phyloP scores from a whole-genome alignment of 1,140 invertebrate genomes.

The Aphelenchoides fujianensis region DNA sequence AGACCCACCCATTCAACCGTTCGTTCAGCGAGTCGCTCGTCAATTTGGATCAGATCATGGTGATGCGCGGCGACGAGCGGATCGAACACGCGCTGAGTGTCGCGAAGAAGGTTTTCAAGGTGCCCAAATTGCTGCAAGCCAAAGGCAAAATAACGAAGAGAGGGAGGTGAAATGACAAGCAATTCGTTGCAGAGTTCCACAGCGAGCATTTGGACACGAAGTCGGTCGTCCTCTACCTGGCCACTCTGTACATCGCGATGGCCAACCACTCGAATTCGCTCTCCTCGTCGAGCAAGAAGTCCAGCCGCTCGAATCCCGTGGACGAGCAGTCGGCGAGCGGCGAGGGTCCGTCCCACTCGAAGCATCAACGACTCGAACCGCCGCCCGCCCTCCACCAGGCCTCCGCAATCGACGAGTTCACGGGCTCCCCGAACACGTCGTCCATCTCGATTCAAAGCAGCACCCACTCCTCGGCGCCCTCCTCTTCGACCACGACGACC shows the following conservation, averaged over 20 bases:
- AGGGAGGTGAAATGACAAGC: background rate
- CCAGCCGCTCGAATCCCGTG: constrained; percentile 7
- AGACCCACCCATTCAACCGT: background rate
- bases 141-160: constrained; percentile 45
- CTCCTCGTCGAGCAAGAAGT: constrained; percentile 13
- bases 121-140: constrained; percentile 45
- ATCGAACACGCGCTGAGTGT: constrained; percentile 53
- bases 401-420: constrained; percentile 14
- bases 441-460: constrained; percentile 18
- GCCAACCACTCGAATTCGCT: constrained; percentile 16
- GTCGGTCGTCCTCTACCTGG: constrained; percentile 54
- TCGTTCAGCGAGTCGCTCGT: constrained; percentile 49
- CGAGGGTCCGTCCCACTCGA: background rate
- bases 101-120: constrained; percentile 49
- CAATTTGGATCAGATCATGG: constrained; percentile 43
- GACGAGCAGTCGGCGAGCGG: background rate
- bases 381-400: background rate
- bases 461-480: constrained; percentile 33
- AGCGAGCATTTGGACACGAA: constrained; percentile 58
- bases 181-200: constrained; percentile 51
- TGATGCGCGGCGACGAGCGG: constrained; percentile 53
- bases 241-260: constrained; percentile 46
- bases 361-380: constrained; percentile 9
- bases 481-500: constrained; percentile 23
- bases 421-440: constrained; percentile 3